These are phyloP conservation scores for Notothenia rossii DNA, from an alignment of 2,113 vertebrate genomes.

Conservation along the genomic window DNA sequence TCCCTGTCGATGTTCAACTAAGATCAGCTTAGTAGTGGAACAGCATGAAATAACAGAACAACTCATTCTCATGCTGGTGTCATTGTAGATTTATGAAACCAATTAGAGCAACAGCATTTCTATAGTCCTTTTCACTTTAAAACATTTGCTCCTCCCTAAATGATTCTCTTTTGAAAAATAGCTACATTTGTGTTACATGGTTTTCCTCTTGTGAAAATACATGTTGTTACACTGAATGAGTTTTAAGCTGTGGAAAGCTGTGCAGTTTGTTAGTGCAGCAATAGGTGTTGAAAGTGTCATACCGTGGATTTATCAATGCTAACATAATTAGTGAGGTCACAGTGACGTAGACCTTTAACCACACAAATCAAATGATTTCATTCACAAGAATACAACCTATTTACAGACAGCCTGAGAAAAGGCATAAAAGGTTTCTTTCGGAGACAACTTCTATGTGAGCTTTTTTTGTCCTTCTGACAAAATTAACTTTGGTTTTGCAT, in stretches of 20 bases:
- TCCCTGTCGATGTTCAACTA: constrained; percentile 25
- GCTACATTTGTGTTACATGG: neutral
- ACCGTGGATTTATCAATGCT: neutral
- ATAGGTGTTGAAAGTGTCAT: neutral
- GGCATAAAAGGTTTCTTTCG: neutral
- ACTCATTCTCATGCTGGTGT: constrained; percentile 9
- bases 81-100: constrained; percentile 19
- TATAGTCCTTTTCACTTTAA: neutral
- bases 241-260: too few relatives aligned
- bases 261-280: neutral
- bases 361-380: too few relatives aligned
- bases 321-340: too few relatives aligned
- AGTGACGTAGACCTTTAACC: too few relatives aligned
- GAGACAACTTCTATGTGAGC: neutral
- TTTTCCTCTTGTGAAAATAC: neutral
- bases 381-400: too few relatives aligned
- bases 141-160: neutral
- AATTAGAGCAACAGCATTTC: neutral
- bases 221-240: neutral
- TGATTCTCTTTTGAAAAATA: neutral
- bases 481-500: constrained; percentile 15
- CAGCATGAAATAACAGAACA: constrained; percentile 16
- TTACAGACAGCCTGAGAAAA: too few relatives aligned
- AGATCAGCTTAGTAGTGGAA: neutral
- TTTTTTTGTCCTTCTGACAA: constrained; percentile 3